These are phyloP conservation scores for Nemurella pictetii DNA, from an alignment of 2,888 invertebrate genomes.

Conservation along the genomic window DNA sequence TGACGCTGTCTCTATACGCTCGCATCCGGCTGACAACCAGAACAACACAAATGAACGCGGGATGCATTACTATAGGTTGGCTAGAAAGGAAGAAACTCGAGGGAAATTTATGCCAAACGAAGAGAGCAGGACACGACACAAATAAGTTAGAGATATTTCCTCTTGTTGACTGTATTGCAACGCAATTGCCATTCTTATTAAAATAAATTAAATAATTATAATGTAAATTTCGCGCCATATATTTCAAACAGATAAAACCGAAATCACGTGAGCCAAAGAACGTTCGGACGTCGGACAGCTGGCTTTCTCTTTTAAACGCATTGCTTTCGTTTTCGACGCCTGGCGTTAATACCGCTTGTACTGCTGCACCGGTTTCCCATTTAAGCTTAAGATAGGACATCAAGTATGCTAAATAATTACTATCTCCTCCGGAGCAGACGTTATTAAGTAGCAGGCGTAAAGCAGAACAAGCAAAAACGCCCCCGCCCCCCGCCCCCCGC, in stretches of 20 bases:
- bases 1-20: slow-evolving; percentile 6
- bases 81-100: slow-evolving; percentile 10
- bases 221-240: background rate
- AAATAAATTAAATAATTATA: background rate
- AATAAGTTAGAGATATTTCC: background rate
- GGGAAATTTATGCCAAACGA: slow-evolving; percentile 25
- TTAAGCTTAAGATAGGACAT: slow-evolving; percentile 9
- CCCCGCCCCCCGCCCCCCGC: background rate
- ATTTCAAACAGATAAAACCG: background rate
- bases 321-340: background rate
- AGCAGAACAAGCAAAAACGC: background rate
- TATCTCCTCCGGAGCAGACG: slow-evolving; percentile 20
- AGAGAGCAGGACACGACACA: slow-evolving; percentile 1
- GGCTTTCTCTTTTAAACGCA: background rate
- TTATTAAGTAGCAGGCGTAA: background rate
- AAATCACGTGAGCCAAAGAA: too few species aligned
- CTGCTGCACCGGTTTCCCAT: background rate
- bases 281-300: background rate
- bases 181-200: background rate
- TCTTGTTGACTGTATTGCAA: background rate
- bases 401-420: slow-evolving; percentile 29
- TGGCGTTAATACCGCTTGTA: background rate
- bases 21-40: slow-evolving; percentile 24
- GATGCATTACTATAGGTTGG: too few species aligned
- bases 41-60: slow-evolving; percentile 31